Base-by-base conservation (phyloP, 2,113 vertebrate species). In the Dasyprocta punctata region DNA sequence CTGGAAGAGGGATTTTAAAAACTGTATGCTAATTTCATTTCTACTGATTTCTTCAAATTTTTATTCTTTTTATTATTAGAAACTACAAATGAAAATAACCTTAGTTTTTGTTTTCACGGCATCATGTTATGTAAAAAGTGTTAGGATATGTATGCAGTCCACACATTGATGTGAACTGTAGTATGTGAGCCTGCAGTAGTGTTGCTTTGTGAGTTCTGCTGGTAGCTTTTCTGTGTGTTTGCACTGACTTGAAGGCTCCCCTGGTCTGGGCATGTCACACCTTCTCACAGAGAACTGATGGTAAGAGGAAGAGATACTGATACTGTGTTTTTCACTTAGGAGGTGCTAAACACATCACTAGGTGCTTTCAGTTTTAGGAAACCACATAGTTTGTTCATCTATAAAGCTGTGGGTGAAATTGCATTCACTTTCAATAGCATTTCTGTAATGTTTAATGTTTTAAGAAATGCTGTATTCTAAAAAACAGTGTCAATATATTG, bases 371-470 rank as follows among this genome's bases (percentile, higher is more conserved):
- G 6, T 93, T 89, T 83, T 47, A 81, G 67, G n/a, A n/a, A 80
- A 26, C 78, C 4, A 60, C 30, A n/a, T 41, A 36, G 28, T 38
- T 86, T 58, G 47, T 41, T 85, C 30, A 28, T 87, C 52, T 84
- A 1, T 56, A 80, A 67, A 58, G 11, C 49, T 92, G 2, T 81
- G 2, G 9, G 71, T 81, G 33, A 67, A 81, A 87, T 61, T 90
- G 47, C 83, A 47, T 84, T 96, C 78, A 56, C 38, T 91, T 87
- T 95, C n/a, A 33, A 33, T 36, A 90, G 77, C 83, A 60, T 77
- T 94, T 86, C 41, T 63, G 19, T 89, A 60, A 38, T 9, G 17
- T 81, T 87, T 44, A 58, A 49, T 77, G 14, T 89, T 95, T 78
- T 77, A 9, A 30, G 71, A 93, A 78, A 19, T 36, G 30, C 10